phyloP scores from a whole-genome alignment of 2,797 vertebrate genomes.

The Limosa lapponica region DNA sequence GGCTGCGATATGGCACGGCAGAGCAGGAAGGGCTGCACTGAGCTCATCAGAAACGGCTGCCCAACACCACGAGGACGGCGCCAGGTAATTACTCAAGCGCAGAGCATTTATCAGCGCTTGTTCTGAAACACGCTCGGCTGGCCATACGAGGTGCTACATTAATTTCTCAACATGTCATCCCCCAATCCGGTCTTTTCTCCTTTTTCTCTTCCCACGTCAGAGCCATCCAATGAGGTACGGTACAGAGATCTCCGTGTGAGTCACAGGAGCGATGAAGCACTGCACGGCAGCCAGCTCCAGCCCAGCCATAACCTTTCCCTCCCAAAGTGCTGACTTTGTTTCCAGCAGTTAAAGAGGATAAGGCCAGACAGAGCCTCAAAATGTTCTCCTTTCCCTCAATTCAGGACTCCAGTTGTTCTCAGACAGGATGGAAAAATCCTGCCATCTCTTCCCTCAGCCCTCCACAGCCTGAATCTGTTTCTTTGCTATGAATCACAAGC shows the following conservation, averaged over 20 bases:
- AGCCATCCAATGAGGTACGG: neutral
- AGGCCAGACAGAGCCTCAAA: neutral
- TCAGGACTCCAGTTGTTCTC: constrained; percentile 56
- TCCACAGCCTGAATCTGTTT: constrained; percentile 57
- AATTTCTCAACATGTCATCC: constrained; percentile 44
- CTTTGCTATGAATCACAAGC: constrained; percentile 73
- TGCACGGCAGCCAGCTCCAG: neutral
- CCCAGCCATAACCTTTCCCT: neutral
- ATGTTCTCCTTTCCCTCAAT: neutral
- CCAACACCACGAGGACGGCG: neutral
- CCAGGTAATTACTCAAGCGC: constrained; percentile 69
- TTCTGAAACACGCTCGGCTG: constrained; percentile 40
- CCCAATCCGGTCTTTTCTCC: neutral
- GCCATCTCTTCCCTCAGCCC: constrained; percentile 58
- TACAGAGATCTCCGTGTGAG: constrained; percentile 18
- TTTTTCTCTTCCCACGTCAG: constrained; percentile 15
- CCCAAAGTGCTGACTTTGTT: neutral
- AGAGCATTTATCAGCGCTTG: constrained; percentile 53
- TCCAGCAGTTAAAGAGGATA: constrained; percentile 20
- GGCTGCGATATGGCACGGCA: neutral
- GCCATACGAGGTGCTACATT: neutral
- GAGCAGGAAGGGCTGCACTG: neutral
- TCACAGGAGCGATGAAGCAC: constrained; percentile 9
- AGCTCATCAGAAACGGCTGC: constrained; percentile 54
- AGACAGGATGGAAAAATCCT: constrained; percentile 69